phyloP scores from a whole-genome alignment of 2,888 invertebrate genomes.

The Patella depressa region DNA sequence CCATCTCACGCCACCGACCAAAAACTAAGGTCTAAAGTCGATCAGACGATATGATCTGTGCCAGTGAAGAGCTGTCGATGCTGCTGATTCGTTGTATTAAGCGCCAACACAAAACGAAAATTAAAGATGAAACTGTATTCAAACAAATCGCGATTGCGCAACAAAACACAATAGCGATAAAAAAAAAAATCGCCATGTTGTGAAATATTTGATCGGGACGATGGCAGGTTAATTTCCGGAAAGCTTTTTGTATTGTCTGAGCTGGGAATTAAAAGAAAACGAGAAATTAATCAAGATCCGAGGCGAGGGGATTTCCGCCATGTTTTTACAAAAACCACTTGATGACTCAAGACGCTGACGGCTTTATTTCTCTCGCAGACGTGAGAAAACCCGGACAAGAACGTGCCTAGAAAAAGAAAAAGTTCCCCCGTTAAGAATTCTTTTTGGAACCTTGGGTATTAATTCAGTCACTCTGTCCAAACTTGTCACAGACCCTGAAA shows the following conservation, averaged over 20 bases:
- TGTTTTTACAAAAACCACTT: not conserved
- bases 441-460: not conserved
- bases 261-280: not conserved
- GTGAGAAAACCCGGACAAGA: not conserved
- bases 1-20: too few species aligned
- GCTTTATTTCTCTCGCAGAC: not conserved
- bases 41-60: too few species aligned
- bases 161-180: too few species aligned
- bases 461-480: not conserved
- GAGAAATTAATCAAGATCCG: not conserved
- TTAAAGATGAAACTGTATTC: too few species aligned
- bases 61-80: too few species aligned
- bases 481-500: constrained; percentile 3
- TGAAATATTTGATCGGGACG: too few species aligned
- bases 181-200: too few species aligned
- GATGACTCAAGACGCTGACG: not conserved
- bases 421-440: not conserved
- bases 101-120: too few species aligned
- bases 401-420: not conserved
- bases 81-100: too few species aligned
- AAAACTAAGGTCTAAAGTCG: too few species aligned
- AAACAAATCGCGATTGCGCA: too few species aligned
- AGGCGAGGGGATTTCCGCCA: too few species aligned
- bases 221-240: not conserved
- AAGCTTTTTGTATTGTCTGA: not conserved